These are phyloP conservation scores for Hozukius guyotensis DNA, from an alignment of 2,797 vertebrate species.

Conservation along the genomic window DNA sequence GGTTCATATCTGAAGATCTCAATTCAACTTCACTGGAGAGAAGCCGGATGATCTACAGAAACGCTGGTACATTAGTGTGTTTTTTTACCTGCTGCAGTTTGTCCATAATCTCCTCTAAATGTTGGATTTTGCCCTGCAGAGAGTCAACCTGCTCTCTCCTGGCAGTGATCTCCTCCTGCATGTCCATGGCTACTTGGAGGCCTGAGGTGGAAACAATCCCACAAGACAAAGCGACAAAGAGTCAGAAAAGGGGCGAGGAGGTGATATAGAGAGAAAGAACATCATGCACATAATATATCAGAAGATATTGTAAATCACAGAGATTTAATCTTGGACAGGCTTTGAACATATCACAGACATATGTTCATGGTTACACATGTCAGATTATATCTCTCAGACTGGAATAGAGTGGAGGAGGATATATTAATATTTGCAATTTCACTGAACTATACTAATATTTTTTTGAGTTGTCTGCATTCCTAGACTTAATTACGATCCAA, in stretches of 20 bases:
- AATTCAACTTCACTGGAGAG: not conserved
- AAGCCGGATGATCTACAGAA: not conserved
- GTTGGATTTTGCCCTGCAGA: constrained; percentile 86
- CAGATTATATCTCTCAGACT: constrained; percentile 20
- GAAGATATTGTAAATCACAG: not conserved
- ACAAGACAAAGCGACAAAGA: not conserved
- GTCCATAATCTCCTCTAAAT: constrained; percentile 85
- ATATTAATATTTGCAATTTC: not conserved
- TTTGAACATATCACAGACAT: not conserved
- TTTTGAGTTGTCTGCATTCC: not conserved
- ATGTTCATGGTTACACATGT: not conserved
- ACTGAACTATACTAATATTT: not conserved
- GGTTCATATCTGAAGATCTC: not conserved
- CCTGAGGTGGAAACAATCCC: constrained; percentile 69
- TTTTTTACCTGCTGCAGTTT: constrained; percentile 82
- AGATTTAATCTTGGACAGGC: not conserved
- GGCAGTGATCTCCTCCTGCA: constrained; percentile 89
- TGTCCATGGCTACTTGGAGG: constrained; percentile 85
- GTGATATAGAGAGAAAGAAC: not conserved
- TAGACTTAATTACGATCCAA: constrained; percentile 1
- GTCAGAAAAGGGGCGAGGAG: not conserved
- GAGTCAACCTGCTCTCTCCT: constrained; percentile 87
- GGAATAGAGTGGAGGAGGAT: not conserved
- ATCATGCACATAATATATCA: not conserved
- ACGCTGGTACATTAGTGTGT: not conserved